Evolutionary conservation across 2,797 vertebrate species (phyloP), one percentile per base, ranked within the genome.

Genomic region (Parambassis ranga): DNA sequence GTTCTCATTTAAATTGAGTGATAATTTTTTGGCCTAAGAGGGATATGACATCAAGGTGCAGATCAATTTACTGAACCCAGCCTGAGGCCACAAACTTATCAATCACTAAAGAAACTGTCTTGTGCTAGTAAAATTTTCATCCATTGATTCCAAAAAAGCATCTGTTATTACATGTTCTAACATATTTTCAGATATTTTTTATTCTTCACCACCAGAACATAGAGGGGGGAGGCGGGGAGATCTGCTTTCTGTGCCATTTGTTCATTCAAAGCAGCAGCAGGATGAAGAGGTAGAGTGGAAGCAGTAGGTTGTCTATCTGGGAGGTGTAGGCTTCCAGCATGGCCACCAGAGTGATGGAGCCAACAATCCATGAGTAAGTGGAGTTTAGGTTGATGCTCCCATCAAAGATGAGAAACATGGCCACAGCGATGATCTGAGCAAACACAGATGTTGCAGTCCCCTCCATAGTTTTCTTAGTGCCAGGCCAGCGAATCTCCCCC

Each of bases 201-300:
- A 5, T 31, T 41, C 19, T 6, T 13, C 27, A 19, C 24, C 26
- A 10, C 3, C 15, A 37, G 2, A 53, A 30, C n/a, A n/a, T n/a
- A n/a, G n/a, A 43, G 19, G n/a, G 3, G 27, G 30, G 39, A 14
- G 9, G 27, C 10, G n/a, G 16, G 15, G 24, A 9, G 23, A 36
- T 46, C n/a, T 7, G 37, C 38, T 38, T 52, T 72, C 42, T 47
- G 31, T 48, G 35, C 33, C 27, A 26, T 67, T n/a, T 49, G 60
- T 67, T 46, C 31, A 9, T 37, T 89, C 93, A 99, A 39, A 94
- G 92, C 94, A 98, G 90, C 59, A 99, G 79, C 81, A 99, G 73
- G 80, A 99, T 94, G 69, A 97, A 94, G 85, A 99, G 95, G 90
- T 99, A 99, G 74, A 99, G 92, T 1, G 98, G 98, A 78, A 99